phyloP scores from a whole-genome alignment of 2,888 invertebrate species.

The Drosophila longiperda region DNA sequence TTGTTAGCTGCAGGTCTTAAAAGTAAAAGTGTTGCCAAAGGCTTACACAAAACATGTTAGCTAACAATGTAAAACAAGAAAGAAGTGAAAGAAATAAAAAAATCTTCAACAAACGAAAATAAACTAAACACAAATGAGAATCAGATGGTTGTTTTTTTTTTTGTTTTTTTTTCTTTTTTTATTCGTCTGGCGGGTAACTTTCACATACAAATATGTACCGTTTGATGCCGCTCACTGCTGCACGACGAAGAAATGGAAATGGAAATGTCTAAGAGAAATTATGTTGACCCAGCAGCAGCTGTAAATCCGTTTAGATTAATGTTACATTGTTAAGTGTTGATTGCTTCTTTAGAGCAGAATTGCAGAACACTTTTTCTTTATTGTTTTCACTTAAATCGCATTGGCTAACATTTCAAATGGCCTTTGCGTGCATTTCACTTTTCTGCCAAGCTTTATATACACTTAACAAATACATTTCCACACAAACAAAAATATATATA shows the following conservation, averaged over 20 bases:
- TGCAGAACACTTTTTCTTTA: conserved; percentile 19
- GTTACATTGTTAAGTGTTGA: conserved; percentile 8
- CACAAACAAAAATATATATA: conserved; percentile 1
- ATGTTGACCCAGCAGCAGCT: conserved; percentile 45
- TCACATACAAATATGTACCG: conserved; percentile 68
- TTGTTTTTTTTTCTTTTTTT: not conserved
- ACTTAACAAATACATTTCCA: not conserved
- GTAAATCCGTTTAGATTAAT: conserved; percentile 41
- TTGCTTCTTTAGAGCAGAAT: conserved; percentile 11
- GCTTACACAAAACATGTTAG: conserved; percentile 65
- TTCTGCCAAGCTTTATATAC: conserved; percentile 10
- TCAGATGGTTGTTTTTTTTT: conserved; percentile 41
- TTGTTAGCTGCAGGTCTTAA: conserved; percentile 34
- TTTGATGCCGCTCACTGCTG: conserved; percentile 44
- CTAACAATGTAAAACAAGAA: conserved; percentile 38
- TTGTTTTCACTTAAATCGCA: conserved; percentile 30
- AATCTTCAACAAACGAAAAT: conserved; percentile 50
- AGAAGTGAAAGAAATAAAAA: conserved; percentile 50
- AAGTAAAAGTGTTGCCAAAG: conserved; percentile 74
- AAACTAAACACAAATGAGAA: conserved; percentile 44
- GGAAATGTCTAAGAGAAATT: conserved; percentile 50
- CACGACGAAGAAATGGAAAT: conserved; percentile 55
- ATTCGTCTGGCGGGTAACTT: conserved; percentile 54
- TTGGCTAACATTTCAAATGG: conserved; percentile 14
- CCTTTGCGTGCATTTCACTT: conserved; percentile 40